phyloP scores from a whole-genome alignment of 2,888 invertebrate genomes.

The Magallana nippona region DNA sequence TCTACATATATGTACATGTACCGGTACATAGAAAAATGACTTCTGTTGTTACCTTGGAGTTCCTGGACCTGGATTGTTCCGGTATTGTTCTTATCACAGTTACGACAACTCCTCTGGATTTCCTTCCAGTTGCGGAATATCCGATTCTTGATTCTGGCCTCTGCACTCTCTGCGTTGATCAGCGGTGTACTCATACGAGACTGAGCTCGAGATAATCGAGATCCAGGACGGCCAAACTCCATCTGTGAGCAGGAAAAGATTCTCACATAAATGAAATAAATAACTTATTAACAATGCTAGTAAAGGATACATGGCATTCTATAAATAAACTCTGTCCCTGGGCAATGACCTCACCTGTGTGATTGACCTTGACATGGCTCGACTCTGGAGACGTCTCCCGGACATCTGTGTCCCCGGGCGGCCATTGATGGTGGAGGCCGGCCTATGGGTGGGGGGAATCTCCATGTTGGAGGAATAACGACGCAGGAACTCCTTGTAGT shows the following conservation, averaged over 20 bases:
- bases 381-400: constrained; percentile 43
- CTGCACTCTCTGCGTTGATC: constrained; percentile 76
- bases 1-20: no score
- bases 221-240: constrained; percentile 55
- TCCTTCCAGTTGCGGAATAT: constrained; percentile 75
- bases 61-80: constrained; percentile 72
- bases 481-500: constrained; percentile 75
- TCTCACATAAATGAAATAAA: neutral
- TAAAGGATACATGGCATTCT: no score
- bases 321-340: no score
- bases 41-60: constrained; percentile 68
- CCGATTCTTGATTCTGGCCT: constrained; percentile 66
- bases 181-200: constrained; percentile 70
- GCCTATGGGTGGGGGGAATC: constrained; percentile 55
- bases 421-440: constrained; percentile 52
- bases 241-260: constrained; percentile 50
- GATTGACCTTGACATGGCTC: constrained; percentile 54
- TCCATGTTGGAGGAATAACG: constrained; percentile 55
- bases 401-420: constrained; percentile 59
- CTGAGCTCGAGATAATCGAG: constrained; percentile 54
- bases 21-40: neutral
- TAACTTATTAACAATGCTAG: neutral
- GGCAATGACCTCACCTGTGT: no score
- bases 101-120: constrained; percentile 74
- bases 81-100: constrained; percentile 69